Evolutionary conservation across 2,797 vertebrate species (phyloP).

Genomic region (Acrossocheilus fasciatus): DNA sequence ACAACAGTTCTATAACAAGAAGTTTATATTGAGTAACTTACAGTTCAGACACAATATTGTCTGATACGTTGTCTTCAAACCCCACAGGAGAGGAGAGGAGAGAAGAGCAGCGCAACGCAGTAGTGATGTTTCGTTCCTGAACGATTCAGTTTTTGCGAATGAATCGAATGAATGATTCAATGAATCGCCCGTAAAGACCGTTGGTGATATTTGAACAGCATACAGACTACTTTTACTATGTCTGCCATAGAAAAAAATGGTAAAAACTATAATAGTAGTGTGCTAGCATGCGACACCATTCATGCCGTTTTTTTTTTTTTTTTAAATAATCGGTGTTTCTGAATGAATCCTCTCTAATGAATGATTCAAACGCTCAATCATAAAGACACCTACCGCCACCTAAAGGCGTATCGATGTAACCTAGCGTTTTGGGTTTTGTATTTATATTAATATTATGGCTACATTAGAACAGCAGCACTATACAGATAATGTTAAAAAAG

Average conservation of each 20-base stretch:
- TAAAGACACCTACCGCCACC: not conserved
- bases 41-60: not conserved
- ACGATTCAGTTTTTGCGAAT: not conserved
- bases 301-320: not conserved
- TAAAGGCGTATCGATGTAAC: not conserved
- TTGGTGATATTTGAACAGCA: not conserved
- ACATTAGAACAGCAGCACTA: not conserved
- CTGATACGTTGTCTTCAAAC: not conserved
- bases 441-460: not conserved
- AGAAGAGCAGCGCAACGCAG: too few species aligned
- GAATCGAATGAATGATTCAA: not conserved
- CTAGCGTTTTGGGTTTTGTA: not conserved
- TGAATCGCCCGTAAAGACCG: not conserved
- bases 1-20: not conserved
- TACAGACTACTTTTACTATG: not conserved
- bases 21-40: slow-evolving; percentile 1
- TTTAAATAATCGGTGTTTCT: not conserved
- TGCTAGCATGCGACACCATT: not conserved
- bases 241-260: not conserved
- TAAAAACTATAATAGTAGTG: not conserved
- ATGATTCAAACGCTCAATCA: not conserved
- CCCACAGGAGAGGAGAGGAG: not conserved
- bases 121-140: not conserved
- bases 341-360: not conserved
- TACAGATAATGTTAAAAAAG: not conserved